Conservation (phyloP, 1,140 invertebrate species). For the Ceratina australensis region DNA sequence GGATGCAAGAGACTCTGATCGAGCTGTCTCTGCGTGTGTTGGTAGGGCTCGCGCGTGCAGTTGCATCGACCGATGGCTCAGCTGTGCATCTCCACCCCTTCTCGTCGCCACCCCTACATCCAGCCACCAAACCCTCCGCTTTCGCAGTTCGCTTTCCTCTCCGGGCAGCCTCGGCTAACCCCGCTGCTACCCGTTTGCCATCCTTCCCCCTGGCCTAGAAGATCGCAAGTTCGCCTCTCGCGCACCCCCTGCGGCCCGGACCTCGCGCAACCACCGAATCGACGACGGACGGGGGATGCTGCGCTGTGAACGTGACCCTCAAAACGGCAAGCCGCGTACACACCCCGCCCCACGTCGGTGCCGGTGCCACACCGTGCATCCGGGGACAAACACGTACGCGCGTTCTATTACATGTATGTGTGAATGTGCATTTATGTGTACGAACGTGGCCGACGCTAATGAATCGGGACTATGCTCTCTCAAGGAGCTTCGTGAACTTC, state of each 20-base stretch:
- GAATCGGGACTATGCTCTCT: slow-evolving; percentile 44
- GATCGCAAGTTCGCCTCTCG: slow-evolving; percentile 43
- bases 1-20: slow-evolving; percentile 11
- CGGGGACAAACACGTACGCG: slow-evolving; percentile 14
- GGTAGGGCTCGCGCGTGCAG: slow-evolving; percentile 65
- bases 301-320: slow-evolving; percentile 78
- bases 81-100: slow-evolving; percentile 69
- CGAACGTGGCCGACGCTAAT: slow-evolving; percentile 42
- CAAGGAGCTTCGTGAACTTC: slow-evolving; percentile 40
- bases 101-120: neutral
- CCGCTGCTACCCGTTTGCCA: neutral
- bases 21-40: neutral
- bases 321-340: slow-evolving; percentile 70
- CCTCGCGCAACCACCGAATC: slow-evolving; percentile 75
- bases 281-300: slow-evolving; percentile 68
- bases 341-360: slow-evolving; percentile 14
- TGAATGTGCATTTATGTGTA: slow-evolving; percentile 5
- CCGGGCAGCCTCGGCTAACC: slow-evolving; percentile 7
- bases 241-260: slow-evolving; percentile 65
- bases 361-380: neutral
- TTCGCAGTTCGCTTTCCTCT: slow-evolving; percentile 46
- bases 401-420: too few relatives aligned
- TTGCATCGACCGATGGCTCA: slow-evolving; percentile 75
- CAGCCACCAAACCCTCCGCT: slow-evolving; percentile 37
- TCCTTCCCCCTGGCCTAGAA: slow-evolving; percentile 5